Percentiles rank a stretch among this genome's conserved stretches.
phyloP scores from a whole-genome alignment of 2,797 vertebrate genomes.

The Taeniopygia guttata region DNA sequence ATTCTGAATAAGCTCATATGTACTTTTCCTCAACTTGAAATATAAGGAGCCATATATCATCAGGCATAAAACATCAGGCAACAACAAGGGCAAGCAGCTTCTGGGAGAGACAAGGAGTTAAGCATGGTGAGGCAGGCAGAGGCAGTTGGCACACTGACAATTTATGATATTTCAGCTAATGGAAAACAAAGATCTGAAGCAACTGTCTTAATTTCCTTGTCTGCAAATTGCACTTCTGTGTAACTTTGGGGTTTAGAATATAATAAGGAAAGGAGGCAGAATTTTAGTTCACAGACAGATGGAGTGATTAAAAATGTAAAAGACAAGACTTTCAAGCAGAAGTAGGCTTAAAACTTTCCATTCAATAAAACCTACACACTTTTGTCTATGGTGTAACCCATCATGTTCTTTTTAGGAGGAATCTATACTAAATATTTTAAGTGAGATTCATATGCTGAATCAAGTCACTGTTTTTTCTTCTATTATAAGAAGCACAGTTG shows the following conservation, averaged over 20 bases:
- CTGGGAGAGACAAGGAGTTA: background rate
- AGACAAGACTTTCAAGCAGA: background rate
- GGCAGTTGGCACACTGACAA: background rate
- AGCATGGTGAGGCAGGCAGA: background rate
- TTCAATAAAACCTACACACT: background rate
- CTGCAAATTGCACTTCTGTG: background rate
- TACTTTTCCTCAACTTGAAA: background rate
- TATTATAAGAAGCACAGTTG: background rate
- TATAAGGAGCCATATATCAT: background rate
- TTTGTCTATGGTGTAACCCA: background rate
- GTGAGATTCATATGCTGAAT: background rate
- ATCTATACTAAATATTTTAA: background rate
- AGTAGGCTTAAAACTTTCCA: background rate
- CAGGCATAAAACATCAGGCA: background rate
- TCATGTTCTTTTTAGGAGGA: background rate
- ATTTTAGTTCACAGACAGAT: background rate
- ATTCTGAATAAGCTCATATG: background rate
- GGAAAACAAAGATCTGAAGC: background rate
- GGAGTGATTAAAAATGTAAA: background rate
- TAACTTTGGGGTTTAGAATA: background rate
- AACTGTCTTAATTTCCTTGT: background rate
- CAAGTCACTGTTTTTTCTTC: background rate
- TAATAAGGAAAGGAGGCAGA: background rate
- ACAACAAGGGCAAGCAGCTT: background rate
- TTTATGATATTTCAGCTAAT: background rate